These are phyloP conservation scores for Cyclophora albipunctata DNA, from an alignment of 2,888 invertebrate species.

Conservation along the genomic window DNA sequence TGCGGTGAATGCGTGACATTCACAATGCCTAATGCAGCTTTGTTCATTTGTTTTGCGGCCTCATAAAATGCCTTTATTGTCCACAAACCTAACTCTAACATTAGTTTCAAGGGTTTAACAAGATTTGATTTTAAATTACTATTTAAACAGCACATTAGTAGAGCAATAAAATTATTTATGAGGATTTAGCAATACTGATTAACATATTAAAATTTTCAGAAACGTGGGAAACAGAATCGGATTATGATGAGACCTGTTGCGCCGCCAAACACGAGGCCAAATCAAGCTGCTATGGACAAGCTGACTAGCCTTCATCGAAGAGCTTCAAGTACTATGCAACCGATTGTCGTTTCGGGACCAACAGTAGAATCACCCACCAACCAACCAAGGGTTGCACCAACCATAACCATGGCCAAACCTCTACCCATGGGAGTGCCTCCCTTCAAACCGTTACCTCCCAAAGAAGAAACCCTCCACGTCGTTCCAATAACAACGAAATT, in stretches of 20 bases:
- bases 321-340: slow-evolving; percentile 53
- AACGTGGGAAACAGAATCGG: slow-evolving; percentile 68
- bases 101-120: not conserved
- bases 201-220: slow-evolving; percentile 42
- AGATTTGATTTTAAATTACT: not conserved
- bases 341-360: slow-evolving; percentile 50
- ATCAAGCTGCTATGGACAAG: slow-evolving; percentile 58
- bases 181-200: too few relatives aligned
- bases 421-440: slow-evolving; percentile 81
- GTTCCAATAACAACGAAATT: slow-evolving; percentile 58
- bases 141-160: too few relatives aligned
- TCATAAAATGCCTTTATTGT: slow-evolving; percentile 1
- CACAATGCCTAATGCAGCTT: slow-evolving; percentile 5
- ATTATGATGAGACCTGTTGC: slow-evolving; percentile 63
- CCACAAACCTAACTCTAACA: not conserved
- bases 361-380: slow-evolving; percentile 34
- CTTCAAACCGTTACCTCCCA: slow-evolving; percentile 85
- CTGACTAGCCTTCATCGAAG: slow-evolving; percentile 48
- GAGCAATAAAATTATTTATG: too few relatives aligned
- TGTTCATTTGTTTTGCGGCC: slow-evolving; percentile 5
- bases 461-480: slow-evolving; percentile 72
- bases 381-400: slow-evolving; percentile 27
- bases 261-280: slow-evolving; percentile 44
- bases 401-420: slow-evolving; percentile 69
- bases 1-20: slow-evolving; percentile 7